These are phyloP conservation scores for Cydia amplana DNA, from an alignment of 1,140 invertebrate genomes.

Conservation along the genomic window DNA sequence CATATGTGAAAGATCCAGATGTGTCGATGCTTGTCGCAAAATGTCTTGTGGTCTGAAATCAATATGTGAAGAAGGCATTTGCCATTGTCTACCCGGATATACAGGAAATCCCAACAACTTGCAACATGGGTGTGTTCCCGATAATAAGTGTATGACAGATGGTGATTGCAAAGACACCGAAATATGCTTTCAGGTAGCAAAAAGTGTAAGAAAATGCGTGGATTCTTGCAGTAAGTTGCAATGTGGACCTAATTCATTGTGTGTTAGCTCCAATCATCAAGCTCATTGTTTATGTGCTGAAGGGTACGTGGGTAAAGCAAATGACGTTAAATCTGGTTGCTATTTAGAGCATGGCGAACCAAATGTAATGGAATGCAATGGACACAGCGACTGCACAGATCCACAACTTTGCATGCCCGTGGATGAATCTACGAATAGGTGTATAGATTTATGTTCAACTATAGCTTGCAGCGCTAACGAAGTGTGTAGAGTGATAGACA, in stretches of 20 bases:
- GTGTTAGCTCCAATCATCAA: slow-evolving; percentile 89
- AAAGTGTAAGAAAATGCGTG: slow-evolving; percentile 88
- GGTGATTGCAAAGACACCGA: slow-evolving; percentile 88
- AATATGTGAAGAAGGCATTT: slow-evolving; percentile 88
- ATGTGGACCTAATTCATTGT: slow-evolving; percentile 94
- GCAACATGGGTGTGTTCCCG: slow-evolving; percentile 83
- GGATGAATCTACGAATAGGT: slow-evolving; percentile 83
- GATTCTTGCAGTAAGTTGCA: slow-evolving; percentile 92
- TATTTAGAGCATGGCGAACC: slow-evolving; percentile 82
- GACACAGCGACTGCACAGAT: slow-evolving; percentile 85
- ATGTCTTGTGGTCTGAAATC: slow-evolving; percentile 90
- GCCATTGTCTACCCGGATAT: slow-evolving; percentile 89
- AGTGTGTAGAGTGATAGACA: slow-evolving; percentile 84
- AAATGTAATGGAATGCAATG: slow-evolving; percentile 82
- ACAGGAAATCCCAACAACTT: slow-evolving; percentile 88
- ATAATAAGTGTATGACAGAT: slow-evolving; percentile 88
- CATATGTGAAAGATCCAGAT: slow-evolving; percentile 84
- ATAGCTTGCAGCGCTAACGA: slow-evolving; percentile 91
- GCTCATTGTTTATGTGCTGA: slow-evolving; percentile 92
- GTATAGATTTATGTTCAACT: slow-evolving; percentile 88
- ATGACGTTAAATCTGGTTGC: slow-evolving; percentile 87
- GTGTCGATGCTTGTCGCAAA: slow-evolving; percentile 86
- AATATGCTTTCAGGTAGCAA: slow-evolving; percentile 91
- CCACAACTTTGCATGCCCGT: slow-evolving; percentile 82
- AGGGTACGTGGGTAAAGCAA: slow-evolving; percentile 89